phyloP scores from a whole-genome alignment of 2,888 invertebrate genomes.

The Chironomus tentans region DNA sequence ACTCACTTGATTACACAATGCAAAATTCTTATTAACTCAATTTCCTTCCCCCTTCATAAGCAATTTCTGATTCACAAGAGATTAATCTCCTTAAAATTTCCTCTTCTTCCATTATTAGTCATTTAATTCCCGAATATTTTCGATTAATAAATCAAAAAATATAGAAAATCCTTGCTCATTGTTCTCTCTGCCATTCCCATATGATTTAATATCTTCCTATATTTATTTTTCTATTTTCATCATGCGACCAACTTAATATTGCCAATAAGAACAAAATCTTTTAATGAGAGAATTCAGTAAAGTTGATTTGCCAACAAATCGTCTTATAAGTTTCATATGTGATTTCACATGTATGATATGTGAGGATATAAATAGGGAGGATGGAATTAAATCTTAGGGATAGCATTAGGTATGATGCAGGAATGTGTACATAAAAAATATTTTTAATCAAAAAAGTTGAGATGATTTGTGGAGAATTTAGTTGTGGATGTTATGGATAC shows the following conservation, averaged over 20 bases:
- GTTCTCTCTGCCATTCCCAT: not conserved
- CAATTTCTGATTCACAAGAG: too few species aligned
- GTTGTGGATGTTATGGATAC: too few species aligned
- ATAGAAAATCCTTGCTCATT: not conserved
- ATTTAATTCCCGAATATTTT: slow-evolving; percentile 4
- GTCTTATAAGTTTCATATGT: slow-evolving; percentile 12
- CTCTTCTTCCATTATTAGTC: not conserved
- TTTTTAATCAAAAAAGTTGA: too few species aligned
- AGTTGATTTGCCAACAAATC: slow-evolving; percentile 19
- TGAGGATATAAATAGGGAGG: not conserved
- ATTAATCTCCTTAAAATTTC: not conserved
- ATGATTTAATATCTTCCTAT: not conserved
- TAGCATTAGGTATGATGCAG: not conserved
- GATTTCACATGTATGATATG: slow-evolving; percentile 3
- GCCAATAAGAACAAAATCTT: not conserved
- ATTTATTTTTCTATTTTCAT: not conserved
- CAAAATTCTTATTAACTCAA: too few species aligned
- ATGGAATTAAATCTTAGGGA: not conserved
- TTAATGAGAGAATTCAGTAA: slow-evolving; percentile 19
- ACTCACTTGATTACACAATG: too few species aligned
- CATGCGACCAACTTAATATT: too few species aligned
- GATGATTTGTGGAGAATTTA: too few species aligned
- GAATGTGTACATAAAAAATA: too few species aligned
- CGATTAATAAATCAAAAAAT: slow-evolving; percentile 19
- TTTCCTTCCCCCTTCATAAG: too few species aligned